Base-by-base conservation (phyloP, 2,888 invertebrate genomes). In the Ophraella communa region DNA sequence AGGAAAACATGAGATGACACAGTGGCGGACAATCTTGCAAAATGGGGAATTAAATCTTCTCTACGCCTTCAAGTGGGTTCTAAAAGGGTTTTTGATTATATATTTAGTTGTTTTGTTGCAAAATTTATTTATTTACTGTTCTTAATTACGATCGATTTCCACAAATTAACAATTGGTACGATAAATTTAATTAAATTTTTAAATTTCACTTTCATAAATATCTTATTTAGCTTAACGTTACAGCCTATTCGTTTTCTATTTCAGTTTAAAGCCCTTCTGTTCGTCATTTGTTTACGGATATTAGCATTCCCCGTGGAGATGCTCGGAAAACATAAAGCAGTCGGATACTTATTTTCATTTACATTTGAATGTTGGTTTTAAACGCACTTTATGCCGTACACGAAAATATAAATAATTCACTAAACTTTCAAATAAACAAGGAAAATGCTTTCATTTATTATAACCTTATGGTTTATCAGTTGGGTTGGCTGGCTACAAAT, bases 211-310 rank as follows among this genome's bases (percentile, higher is more conserved):
- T 30, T 1, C 42, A n/a, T 21, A 20, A 45, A 21, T 21, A n/a
- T 23, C 23, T 4, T n/a, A 23, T 14, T 45, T 45, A 47, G 47
- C 5, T 20, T 2, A 11, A 21, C 21, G 23, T 47, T 47, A 47
- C 47, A n/a, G n/a, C 21, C n/a, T 11, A 20, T n/a, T 21, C 18
- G 10, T n/a, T 47, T 21, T 47, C 47, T 47, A 47, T 23, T 23
- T 23, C 47, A 23, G 47, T 47, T 7, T n/a, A 21, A 21, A 3
- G 47, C 47, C 11, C 47, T 47, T 47, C 47, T 47, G 47, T 23
- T 23, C 23, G 23, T 47, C 47, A 23, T 47, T 47, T 47, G 47
- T 47, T 47, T 47, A 47, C 47, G 11, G 47, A 23, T 47, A 47
- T 23, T 47, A 47, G 11, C n/a, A 47, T 47, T 47, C 47, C 47